These are phyloP conservation scores for Lepidonotus clava DNA, from an alignment of 2,888 invertebrate species.

Conservation along the genomic window DNA sequence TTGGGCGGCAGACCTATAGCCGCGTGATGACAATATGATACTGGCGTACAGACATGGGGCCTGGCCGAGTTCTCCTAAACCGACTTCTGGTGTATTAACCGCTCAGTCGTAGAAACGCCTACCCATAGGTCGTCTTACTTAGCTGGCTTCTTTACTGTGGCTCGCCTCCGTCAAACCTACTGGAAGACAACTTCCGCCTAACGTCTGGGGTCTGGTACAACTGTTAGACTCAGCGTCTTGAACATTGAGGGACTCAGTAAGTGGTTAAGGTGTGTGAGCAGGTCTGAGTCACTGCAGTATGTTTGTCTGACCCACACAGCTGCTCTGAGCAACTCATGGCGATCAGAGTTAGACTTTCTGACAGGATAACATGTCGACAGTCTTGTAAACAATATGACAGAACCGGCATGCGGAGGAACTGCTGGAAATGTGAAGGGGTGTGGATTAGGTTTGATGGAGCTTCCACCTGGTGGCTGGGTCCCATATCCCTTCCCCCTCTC, in stretches of 20 bases:
- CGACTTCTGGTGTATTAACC: no score
- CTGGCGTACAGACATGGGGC: not conserved
- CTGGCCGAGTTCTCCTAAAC: no score
- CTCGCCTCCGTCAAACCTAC: no score
- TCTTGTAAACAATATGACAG: not conserved
- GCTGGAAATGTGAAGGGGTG: not conserved
- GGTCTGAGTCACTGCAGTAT: not conserved
- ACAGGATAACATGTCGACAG: not conserved
- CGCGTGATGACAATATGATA: conserved; percentile 16
- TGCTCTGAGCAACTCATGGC: not conserved
- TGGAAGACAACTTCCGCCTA: no score
- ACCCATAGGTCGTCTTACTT: no score
- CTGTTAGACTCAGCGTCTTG: no score
- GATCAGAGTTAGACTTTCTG: not conserved
- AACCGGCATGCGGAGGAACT: not conserved
- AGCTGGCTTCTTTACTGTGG: no score
- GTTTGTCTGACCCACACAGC: not conserved
- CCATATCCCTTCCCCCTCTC: no score
- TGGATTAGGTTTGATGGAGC: not conserved
- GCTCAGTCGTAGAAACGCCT: no score
- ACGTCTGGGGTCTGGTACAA: no score
- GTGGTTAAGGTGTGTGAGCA: not conserved
- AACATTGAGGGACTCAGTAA: not conserved
- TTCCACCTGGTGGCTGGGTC: not conserved
- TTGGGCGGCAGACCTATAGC: no score